phyloP scores from a whole-genome alignment of 2,113 vertebrate species.

The Stomatorhinus ivindoensis region DNA sequence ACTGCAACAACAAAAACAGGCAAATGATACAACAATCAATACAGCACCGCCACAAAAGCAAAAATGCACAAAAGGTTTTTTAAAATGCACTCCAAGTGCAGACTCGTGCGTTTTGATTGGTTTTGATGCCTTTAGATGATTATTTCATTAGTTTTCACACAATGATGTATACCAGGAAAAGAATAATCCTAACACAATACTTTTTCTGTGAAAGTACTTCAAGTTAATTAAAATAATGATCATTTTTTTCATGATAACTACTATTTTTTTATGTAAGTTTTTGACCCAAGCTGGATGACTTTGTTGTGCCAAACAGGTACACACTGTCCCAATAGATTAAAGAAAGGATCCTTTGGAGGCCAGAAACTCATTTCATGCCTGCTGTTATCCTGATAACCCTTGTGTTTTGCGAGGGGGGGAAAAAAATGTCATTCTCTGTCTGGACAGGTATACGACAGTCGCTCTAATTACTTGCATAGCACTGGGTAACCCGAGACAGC shows the following conservation, averaged over 20 bases:
- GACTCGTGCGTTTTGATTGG: neutral
- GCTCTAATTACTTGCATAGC: slow-evolving; percentile 63
- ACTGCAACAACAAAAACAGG: neutral
- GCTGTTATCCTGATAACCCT: slow-evolving; percentile 1
- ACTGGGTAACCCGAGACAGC: slow-evolving; percentile 54
- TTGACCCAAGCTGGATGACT: neutral
- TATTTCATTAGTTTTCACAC: neutral
- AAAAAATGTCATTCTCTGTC: slow-evolving; percentile 49
- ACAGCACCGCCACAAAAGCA: neutral
- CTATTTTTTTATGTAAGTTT: neutral
- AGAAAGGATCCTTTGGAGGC: neutral
- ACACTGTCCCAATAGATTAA: neutral
- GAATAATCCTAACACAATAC: neutral
- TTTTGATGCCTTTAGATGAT: neutral
- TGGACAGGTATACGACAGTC: slow-evolving; percentile 49
- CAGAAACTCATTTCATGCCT: slow-evolving; percentile 10
- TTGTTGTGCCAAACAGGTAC: neutral
- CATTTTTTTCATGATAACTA: no score
- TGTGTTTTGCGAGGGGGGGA: slow-evolving; percentile 31
- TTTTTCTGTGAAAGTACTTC: neutral
- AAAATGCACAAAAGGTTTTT: neutral
- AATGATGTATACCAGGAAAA: neutral
- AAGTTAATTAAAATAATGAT: neutral
- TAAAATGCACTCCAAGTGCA: neutral
- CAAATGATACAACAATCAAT: neutral